phyloP scores from a whole-genome alignment of 2,888 invertebrate species.

The Odontothrips loti region DNA sequence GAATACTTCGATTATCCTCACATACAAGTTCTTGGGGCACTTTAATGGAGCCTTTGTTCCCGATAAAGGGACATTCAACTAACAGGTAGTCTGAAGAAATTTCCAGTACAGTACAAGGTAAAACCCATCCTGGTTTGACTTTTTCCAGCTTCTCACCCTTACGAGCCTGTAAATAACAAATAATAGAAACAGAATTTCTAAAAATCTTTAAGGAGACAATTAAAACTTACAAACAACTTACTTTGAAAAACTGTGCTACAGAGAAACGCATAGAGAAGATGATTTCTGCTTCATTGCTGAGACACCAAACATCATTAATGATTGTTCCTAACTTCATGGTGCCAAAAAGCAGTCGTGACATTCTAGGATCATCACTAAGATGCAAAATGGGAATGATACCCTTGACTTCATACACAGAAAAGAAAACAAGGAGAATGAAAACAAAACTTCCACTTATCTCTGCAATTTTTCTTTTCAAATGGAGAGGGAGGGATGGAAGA shows the following conservation, averaged over 20 bases:
- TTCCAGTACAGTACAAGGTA: not conserved
- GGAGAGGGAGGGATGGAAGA: not conserved
- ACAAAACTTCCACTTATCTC: not conserved
- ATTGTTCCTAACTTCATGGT: not conserved
- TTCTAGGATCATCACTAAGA: not conserved
- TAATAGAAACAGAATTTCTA: not conserved
- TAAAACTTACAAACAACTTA: not conserved
- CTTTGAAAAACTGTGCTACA: not conserved
- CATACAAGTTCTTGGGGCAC: not conserved
- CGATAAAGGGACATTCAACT: not conserved
- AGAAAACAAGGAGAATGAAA: not conserved
- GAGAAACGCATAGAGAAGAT: not conserved
- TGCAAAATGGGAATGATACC: not conserved
- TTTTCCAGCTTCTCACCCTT: not conserved
- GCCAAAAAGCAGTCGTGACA: not conserved
- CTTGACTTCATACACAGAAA: not conserved
- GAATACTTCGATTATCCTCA: not conserved
- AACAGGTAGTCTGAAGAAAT: not conserved
- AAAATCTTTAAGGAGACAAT: not conserved
- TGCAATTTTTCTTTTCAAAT: not conserved
- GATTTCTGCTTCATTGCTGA: not conserved
- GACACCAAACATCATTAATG: not conserved
- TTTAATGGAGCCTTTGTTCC: not conserved
- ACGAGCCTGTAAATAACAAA: not conserved
- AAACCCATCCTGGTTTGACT: not conserved